Base-by-base conservation (phyloP, 2,888 invertebrate species). In the Chironomus tentans region DNA sequence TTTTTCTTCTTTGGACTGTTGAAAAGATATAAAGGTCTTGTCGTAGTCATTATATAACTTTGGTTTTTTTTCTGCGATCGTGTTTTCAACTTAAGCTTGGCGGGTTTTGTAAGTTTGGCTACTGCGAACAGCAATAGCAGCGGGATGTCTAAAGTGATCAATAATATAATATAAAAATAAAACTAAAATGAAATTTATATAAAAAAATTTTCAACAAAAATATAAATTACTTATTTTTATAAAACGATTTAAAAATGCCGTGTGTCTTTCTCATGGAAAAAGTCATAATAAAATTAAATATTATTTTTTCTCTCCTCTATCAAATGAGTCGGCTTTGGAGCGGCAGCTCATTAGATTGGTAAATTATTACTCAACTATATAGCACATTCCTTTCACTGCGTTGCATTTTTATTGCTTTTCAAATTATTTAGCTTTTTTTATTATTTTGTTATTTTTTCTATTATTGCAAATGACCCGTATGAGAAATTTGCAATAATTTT, bases 141-240 rank as follows among this genome's bases (percentile, higher is more conserved):
- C 71, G 50, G 71, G 71, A 71, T 24, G 56, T 50, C 71, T 10
- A 71, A 71, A 71, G 47, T 47, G 50, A 71, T 71, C 71, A 71
- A 71, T 71, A 71, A 70, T 24, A 68, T 38, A 68, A 68, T 12
- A n/a, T 24, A 28, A 28, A n/a, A 18, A 68, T 10, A 38, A 38
- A 38, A 38, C 28, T 38, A 38, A 38, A 38, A 7, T 38, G 10
- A 38, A 38, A 38, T 38, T 38, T 38, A 38, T 38, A 38, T 38
- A 10, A 38, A 38, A 38, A 28, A 69, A 47, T 15, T 56, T 56
- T 56, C 56, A 56, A 56, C 56, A 18, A 56, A 56, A 56, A 15
- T 56, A 56, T 56, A 56, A 56, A 56, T 56, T 56, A 18, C 56
- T 15, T 18, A 56, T 56, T 56, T 56, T n/a, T 15, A 56, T 56